These are phyloP conservation scores for Esox masquinongy DNA, from an alignment of 2,797 vertebrate species.

Conservation along the genomic window DNA sequence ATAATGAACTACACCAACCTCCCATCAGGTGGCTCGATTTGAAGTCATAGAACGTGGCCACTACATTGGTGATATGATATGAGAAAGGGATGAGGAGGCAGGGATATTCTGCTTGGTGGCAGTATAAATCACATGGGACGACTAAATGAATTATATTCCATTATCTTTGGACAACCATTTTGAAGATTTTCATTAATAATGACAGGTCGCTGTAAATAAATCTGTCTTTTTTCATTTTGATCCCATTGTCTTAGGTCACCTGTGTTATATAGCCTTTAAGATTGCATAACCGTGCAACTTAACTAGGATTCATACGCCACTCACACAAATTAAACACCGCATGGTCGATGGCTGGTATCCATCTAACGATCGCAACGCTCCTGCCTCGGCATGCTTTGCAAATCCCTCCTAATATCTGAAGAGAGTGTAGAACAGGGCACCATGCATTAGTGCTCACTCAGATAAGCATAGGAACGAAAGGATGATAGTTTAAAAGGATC, in stretches of 20 bases:
- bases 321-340: slow-evolving; percentile 48
- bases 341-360: slow-evolving; percentile 44
- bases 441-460: slow-evolving; percentile 16
- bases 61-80: background rate
- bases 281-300: slow-evolving; percentile 31
- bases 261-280: slow-evolving; percentile 28
- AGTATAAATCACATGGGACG: slow-evolving; percentile 36
- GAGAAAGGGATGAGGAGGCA: slow-evolving; percentile 3
- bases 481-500: slow-evolving; percentile 15
- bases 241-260: slow-evolving; percentile 21
- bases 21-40: no score
- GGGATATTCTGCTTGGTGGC: background rate
- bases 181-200: slow-evolving; percentile 41
- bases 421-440: slow-evolving; percentile 9
- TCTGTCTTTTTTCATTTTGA: slow-evolving; percentile 7
- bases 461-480: slow-evolving; percentile 18
- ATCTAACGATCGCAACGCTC: slow-evolving; percentile 14
- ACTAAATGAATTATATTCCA: slow-evolving; percentile 32
- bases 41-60: no score
- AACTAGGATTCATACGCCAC: slow-evolving; percentile 43
- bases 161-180: slow-evolving; percentile 36
- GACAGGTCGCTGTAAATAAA: slow-evolving; percentile 29
- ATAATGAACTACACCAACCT: no score
- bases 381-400: slow-evolving; percentile 21
- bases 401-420: slow-evolving; percentile 33